A percentile compares a stretch with the other conserved stretches of the same genome.
Evolutionary conservation across 2,113 vertebrate genomes (phyloP).

Genomic region (Plecturocebus donacophilus): DNA sequence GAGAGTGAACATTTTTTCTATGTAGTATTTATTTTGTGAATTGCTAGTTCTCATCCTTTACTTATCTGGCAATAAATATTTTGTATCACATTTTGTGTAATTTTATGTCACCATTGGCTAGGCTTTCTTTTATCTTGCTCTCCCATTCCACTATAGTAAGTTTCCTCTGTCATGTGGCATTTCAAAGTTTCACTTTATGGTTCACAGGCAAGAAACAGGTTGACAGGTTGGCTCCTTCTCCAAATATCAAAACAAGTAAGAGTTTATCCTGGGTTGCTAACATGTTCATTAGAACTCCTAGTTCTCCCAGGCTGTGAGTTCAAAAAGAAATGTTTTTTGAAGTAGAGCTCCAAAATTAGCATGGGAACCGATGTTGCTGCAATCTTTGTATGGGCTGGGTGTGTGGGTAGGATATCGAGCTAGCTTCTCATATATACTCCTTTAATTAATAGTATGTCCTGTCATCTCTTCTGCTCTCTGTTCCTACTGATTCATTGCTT

Average conservation of each 20-base stretch:
- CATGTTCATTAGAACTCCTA: background rate
- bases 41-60: background rate
- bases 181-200: background rate
- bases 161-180: background rate
- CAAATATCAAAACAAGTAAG: background rate
- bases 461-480: background rate
- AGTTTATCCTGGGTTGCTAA: background rate
- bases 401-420: background rate
- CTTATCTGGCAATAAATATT: background rate
- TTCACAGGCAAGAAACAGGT: background rate
- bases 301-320: background rate
- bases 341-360: background rate
- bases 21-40: background rate
- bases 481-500: background rate
- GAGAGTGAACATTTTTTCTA: background rate
- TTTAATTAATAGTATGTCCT: background rate
- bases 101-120: background rate
- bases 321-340: background rate
- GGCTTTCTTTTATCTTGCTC: background rate
- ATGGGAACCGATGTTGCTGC: background rate
- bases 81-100: background rate
- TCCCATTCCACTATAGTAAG: background rate
- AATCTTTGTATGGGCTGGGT: background rate
- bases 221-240: background rate
- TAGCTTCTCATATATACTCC: background rate